Base-by-base conservation (phyloP, 2,888 invertebrate species). In the Zygothrica quintamaculata region DNA sequence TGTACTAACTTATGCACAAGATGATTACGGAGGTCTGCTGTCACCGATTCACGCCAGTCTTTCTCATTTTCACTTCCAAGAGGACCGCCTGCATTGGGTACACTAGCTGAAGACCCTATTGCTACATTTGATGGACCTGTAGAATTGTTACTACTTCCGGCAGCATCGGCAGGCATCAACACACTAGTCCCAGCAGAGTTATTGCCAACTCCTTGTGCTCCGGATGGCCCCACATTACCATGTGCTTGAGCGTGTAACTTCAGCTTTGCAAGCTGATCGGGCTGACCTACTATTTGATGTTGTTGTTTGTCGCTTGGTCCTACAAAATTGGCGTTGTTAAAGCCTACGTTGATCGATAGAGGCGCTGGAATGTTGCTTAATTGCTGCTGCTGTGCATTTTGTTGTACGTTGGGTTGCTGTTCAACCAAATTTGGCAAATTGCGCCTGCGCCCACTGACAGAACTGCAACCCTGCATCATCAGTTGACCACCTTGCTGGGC, bases 1-100 rank as follows among this genome's bases (percentile, higher is more conserved):
- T 99, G 99, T 74, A 99, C 99, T 90, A 99, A 92, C 93, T 99
- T 99, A 92, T 99, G 98, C 84, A 99, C 99, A 82, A 99, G 94
- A 92, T 99, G 99, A 92, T 99, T 99, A 88, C 99, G 94, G 91
- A 99, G 94, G 93, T 99, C 99, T 73, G 96, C 96, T 61, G 98
- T 99, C 76, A 99, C 98, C 74, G 96, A 96, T 91, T 97, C 96
- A 90, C 99, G 98, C 99, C 99, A 99, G 91, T 98, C 98, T 92
- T 98, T 99, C 40, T 89, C 90, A 44, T 65, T 87, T 26, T 88
- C 89, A 82, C 57, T 65, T 1, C 62, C 56, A 1, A 70, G 65
- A 82, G 95, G 95, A 29, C 82, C 75, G 12, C 76, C 74, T 29
- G 73, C 9, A 15, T 55, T 53, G 29, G 61, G 65, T 16, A 44